Evolutionary conservation across 2,113 vertebrate species (phyloP), one percentile per base, ranked within the genome.

Genomic region (Regulus satrapa): DNA sequence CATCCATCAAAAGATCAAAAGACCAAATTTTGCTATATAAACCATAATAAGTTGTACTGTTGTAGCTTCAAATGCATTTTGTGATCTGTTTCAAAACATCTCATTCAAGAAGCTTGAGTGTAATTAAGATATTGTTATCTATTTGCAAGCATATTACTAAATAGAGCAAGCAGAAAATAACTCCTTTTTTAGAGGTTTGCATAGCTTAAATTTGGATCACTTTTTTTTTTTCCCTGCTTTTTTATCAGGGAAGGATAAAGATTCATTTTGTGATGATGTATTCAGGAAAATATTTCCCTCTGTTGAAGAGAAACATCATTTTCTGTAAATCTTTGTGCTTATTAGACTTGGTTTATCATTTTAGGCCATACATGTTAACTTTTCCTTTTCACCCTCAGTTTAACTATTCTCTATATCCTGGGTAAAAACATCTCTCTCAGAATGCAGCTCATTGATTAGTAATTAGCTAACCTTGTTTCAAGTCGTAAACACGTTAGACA

Each of bases 381-480:
- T 55, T 2, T 58, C 3, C 45, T 29, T 51, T 56, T n/a, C 5
- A 8, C 3, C 2, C 9, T 10, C 45, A 85, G 18, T 14, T 51
- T 92, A 71, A 38, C 38, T 68, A 2, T 55, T 77, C 58, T 59
- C 26, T 26, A 19, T 29, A 58, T 5, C n/a, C 74, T 49, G 17
- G 16, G 78, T 80, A n/a, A 51, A 95, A 96, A n/a, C 12, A 9
- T 23, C 8, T 81, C 26, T 89, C 69, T 72, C 40, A 66, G 72
- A 59, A 89, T 86, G 66, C 32, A 88, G 29, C 15, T 28, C 45
- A 94, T 85, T 84, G 92, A 95, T 90, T 88, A 84, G 20, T 74
- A 84, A 92, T 94, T 94, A 92, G n/a, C 54, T 93, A 41, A 78
- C 21, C 78, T 92, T 95, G 61, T 88, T 96, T 89, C 59, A 82